Evolutionary conservation across 2,113 vertebrate genomes (phyloP), one percentile per base, ranked within the genome.

Genomic region (Burhinus bistriatus): DNA sequence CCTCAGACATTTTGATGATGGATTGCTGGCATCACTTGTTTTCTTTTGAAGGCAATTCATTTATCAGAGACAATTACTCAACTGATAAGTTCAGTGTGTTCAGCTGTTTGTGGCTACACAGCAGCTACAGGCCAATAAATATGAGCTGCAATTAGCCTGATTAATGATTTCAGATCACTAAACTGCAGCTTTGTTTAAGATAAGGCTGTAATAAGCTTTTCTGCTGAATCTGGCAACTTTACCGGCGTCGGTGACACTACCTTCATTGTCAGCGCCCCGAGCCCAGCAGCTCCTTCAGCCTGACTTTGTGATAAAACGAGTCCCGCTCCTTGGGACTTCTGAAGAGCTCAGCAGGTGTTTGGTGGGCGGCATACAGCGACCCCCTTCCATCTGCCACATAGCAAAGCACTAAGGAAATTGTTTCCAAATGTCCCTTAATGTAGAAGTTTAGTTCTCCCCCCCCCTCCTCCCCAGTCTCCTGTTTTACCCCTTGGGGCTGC

Each of bases 121-220:
- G 91, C 85, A 95, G 92, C 76, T 89, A 95, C n/a, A 84, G 75
- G 30, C 52, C 62, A 90, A 94, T 86, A 96, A 96, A 90, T 93
- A 95, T 68, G 69, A 90, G 76, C 80, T 81, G 47, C 82, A 95
- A 96, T 97, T 96, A 95, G 79, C 68, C 68, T 95, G 96, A 97
- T 97, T 97, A 96, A 97, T 97, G 90, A 97, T 97, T 97, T 94
- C 95, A 94, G 96, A 95, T 97, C 96, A 58, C 92, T 92, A 95
- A 95, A 94, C 89, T 90, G 82, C 45, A 91, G 76, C 92, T 95
- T 93, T 92, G 89, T 90, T 68, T 84, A 84, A 96, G 97, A 96
- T 96, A 97, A 96, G 61, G 30, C 51, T 72, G 77, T 91, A 94
- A 66, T 59, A 96, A 91, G 82, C n/a, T 80, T 84, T 96, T 86